A percentile compares a stretch with the other conserved stretches of the same genome.
Conservation (phyloP, 2,113 vertebrate genomes). For the Nymphicus hollandicus region DNA sequence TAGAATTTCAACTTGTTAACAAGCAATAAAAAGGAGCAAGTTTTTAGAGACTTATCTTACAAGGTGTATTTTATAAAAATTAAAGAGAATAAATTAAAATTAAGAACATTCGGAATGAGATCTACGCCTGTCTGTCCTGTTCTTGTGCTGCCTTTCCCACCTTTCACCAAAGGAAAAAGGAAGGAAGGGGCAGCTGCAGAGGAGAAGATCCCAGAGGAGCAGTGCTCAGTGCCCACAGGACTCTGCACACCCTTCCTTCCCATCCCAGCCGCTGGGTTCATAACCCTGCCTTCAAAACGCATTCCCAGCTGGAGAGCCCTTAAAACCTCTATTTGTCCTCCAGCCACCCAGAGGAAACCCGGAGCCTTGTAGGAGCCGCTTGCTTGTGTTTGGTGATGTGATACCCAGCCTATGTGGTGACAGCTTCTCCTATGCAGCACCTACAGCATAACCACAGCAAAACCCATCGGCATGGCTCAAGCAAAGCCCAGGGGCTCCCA, state of each 20-base stretch:
- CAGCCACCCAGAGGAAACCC: not conserved
- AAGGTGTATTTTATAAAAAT: conserved; percentile 82
- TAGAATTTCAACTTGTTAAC: conserved; percentile 75
- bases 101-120: conserved; percentile 70
- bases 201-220: not conserved
- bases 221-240: not conserved
- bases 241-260: not conserved
- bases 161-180: accelerated
- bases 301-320: not conserved
- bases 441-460: not conserved
- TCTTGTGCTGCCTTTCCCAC: not conserved
- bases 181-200: not conserved
- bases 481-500: not conserved
- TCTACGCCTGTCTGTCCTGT: not conserved
- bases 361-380: not conserved
- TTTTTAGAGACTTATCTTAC: conserved; percentile 77
- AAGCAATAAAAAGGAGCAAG: conserved; percentile 72
- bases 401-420: accelerated
- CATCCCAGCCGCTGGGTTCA: not conserved
- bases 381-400: not conserved
- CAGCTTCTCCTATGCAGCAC: not conserved
- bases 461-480: not conserved
- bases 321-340: not conserved
- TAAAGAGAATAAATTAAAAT: conserved; percentile 78
- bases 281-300: not conserved